Percentiles rank a stretch among this genome's conserved stretches.
Evolutionary conservation across 2,797 vertebrate species (phyloP).

Genomic region (Catamblyrhynchus diadema): DNA sequence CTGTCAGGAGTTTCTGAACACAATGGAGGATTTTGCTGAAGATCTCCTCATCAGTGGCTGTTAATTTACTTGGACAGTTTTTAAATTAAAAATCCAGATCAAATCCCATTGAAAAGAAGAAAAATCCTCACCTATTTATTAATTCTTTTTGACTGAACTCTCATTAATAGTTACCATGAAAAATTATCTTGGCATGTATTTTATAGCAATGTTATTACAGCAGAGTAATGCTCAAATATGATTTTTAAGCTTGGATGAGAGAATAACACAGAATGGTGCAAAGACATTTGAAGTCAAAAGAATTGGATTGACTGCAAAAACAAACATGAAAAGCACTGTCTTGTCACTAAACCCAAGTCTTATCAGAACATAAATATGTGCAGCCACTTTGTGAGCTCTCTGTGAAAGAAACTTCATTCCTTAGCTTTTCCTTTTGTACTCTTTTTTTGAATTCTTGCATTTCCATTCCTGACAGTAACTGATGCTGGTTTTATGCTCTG

Average conservation of each 20-base stretch:
- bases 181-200: conserved; percentile 12
- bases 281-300: conserved; percentile 15
- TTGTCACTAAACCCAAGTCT: not conserved
- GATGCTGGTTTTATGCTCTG: not conserved
- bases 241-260: not conserved
- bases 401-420: not conserved
- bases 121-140: not conserved
- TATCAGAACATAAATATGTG: conserved; percentile 9
- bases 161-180: not conserved
- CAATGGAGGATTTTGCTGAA: conserved; percentile 72
- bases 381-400: not conserved
- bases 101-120: not conserved
- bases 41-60: conserved; percentile 75
- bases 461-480: not conserved
- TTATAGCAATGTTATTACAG: not conserved
- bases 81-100: not conserved
- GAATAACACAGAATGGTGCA: not conserved
- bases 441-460: not conserved
- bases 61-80: not conserved
- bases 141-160: not conserved
- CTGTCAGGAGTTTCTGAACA: conserved; percentile 71
- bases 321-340: not conserved
- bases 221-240: not conserved
- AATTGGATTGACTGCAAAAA: not conserved
- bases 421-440: not conserved